phyloP scores from a whole-genome alignment of 2,113 vertebrate genomes.

The Phylloscopus trochilus region DNA sequence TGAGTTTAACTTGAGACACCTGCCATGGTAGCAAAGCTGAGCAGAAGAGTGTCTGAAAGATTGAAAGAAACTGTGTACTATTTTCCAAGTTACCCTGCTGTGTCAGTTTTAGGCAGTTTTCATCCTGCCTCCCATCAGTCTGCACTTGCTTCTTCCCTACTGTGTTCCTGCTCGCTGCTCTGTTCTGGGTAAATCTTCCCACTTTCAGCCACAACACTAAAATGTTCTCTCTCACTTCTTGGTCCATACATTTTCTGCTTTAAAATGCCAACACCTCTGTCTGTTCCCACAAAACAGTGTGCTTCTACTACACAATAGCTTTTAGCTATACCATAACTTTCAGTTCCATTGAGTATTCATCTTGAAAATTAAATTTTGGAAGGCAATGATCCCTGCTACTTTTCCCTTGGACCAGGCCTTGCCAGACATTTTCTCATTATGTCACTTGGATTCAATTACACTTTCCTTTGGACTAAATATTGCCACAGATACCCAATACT shows the following conservation, averaged over 20 bases:
- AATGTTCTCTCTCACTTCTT: not conserved
- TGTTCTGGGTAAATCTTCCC: not conserved
- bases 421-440: slow-evolving; percentile 1
- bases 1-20: not conserved
- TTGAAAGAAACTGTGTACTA: not conserved
- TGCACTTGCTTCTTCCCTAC: not conserved
- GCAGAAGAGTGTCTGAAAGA: not conserved
- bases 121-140: not conserved
- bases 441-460: slow-evolving; percentile 49
- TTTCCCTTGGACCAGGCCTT: not conserved
- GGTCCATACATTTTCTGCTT: not conserved
- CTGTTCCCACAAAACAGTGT: not conserved
- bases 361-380: not conserved
- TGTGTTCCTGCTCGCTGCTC: rapidly evolving
- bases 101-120: not conserved
- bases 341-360: not conserved
- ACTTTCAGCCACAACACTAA: not conserved
- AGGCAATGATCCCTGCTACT: not conserved
- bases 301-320: not conserved
- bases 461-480: not conserved
- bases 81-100: not conserved
- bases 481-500: slow-evolving; percentile 17
- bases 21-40: not conserved
- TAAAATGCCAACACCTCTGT: not conserved
- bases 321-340: not conserved